Evolutionary conservation across 2,113 vertebrate genomes (phyloP).

Genomic region (Protobothrops mucrosquamatus): DNA sequence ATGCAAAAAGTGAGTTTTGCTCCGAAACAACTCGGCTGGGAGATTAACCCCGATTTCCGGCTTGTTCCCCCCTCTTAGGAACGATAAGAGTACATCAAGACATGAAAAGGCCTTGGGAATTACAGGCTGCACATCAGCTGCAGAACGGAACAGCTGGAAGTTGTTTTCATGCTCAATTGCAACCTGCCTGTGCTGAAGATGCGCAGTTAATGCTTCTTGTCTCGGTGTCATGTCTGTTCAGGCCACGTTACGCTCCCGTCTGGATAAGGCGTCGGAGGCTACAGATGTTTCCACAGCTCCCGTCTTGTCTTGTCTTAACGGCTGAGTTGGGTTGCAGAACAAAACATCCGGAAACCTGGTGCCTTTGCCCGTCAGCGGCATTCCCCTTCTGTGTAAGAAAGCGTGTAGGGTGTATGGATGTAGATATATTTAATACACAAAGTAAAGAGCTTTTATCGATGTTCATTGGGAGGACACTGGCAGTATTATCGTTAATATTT

Average conservation of each 20-base stretch:
- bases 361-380: neutral
- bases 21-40: neutral
- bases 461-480: too few species aligned
- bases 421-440: fast-evolving
- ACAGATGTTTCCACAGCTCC: neutral
- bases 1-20: neutral
- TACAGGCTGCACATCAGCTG: slow-evolving; percentile 31
- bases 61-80: neutral
- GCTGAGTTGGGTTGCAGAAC: neutral
- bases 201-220: slow-evolving; percentile 41
- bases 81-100: neutral
- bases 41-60: neutral
- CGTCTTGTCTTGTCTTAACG: slow-evolving; percentile 12
- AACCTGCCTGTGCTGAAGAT: slow-evolving; percentile 7
- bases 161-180: slow-evolving; percentile 13
- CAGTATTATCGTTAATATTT: too few species aligned
- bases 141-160: slow-evolving; percentile 31
- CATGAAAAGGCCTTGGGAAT: neutral
- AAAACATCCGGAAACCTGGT: slow-evolving; percentile 27
- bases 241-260: neutral
- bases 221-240: neutral
- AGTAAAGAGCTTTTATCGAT: too few species aligned
- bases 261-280: slow-evolving; percentile 13
- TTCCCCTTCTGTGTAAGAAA: neutral
- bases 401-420: neutral